Evolutionary conservation across 1,140 invertebrate genomes (phyloP), one percentile per base, ranked within the genome.

Genomic region (Harpegnathos saltator): DNA sequence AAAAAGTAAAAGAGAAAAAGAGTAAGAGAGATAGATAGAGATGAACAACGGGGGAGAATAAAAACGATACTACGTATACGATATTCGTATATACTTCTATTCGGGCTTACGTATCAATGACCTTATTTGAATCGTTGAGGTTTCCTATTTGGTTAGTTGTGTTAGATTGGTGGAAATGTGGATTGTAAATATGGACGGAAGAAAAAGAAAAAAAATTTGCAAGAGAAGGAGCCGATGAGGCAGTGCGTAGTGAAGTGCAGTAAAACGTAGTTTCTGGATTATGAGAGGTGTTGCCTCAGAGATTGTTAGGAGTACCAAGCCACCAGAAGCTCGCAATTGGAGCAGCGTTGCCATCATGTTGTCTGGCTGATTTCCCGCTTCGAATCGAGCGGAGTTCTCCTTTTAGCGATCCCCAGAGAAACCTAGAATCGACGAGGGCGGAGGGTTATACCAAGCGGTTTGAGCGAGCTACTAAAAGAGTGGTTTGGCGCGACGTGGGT

Each of bases 321-420:
- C 56, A 81, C 86, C 85, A 84, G 82, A 63, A 90, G 69, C 84
- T 88, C 86, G 84, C 86, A 84, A 90, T 88, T 89, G 89, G 82
- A 90, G 87, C 85, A 89, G 81, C 87, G 87, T 90, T 90, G 89
- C 88, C 88, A 89, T 86, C 88, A 86, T 83, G 63, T 90, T 83
- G 88, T 90, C 89, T 89, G 88, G 88, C 86, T 86, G 86, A 89
- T 89, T 90, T 89, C 88, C 89, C 85, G 89, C 84, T 86, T 84
- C 83, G 84, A 86, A 59, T 82, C 65, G 82, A 86, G 85, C 63
- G 52, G 71, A 83, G 62, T 86, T 83, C 83, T 90, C 88, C 84
- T 84, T 90, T 89, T 71, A 88, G 88, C 75, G 88, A 86, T 89
- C 82, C 89, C 89, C 74, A 63, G 77, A 86, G 88, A 54, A 80